Base-by-base conservation (phyloP, 2,113 vertebrate genomes). In the Rattus rattus region DNA sequence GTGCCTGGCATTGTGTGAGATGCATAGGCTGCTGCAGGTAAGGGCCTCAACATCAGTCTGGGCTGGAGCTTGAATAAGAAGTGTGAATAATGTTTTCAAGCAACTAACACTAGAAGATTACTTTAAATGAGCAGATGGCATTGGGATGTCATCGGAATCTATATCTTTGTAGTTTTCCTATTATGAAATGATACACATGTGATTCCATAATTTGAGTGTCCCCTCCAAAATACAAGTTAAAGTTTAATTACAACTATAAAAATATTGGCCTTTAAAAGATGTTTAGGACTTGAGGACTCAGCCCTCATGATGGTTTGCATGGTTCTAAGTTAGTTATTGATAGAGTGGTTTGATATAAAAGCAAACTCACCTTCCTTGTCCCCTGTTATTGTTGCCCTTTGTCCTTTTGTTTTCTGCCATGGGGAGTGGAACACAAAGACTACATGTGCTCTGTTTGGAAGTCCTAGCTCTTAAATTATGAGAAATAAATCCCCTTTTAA, bases 51-150 rank as follows among this genome's bases (percentile, higher is more conserved):
- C 39, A 49, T 30, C 61, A 67, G 28, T 67, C 17, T 86, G 83
- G 59, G 24, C 59, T 85, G 61, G 81, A 47, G 39, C 30, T n/a
- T 65, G 9, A 67, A 16, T 43, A 73, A 12, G 80, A 87, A 69
- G 43, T 67, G 39, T 69, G 69, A 83, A 75, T 96, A 80, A 75
- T 87, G 22, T 81, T 93, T 94, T 93, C 22, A 17, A 91, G 20
- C 94, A 22, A 83, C n/a, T 84, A 88, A 75, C 67, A 69, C 4
- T 92, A 69, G 67, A 94, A 69, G 47, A 59, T 81, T 72, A 16
- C 94, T 94, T 95, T 83, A 94, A 93, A 86, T 88, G n/a, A 95
- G 3, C 75, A 86, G 91, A 75, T 94, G 77, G 93, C 91, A 91
- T 90, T 54, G 88, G 72, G 87, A 61, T 96, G 17, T 90, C 8